phyloP scores from a whole-genome alignment of 2,113 vertebrate genomes.

The Tragelaphus imberbis region DNA sequence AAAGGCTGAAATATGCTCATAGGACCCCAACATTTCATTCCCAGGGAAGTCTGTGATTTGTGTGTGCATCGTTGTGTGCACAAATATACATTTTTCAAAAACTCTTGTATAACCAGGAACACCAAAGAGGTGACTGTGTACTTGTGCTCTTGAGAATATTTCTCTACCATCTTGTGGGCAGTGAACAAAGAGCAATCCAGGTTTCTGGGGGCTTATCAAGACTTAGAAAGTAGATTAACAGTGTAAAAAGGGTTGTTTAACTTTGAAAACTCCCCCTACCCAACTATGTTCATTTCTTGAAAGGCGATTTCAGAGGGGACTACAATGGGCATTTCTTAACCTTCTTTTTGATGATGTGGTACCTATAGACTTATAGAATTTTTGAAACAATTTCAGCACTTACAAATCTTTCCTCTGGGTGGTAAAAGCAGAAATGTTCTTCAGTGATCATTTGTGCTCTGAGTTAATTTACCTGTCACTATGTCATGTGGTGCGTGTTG shows the following conservation, averaged over 20 bases:
- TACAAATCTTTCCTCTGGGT: neutral
- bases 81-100: neutral
- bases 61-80: neutral
- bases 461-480: neutral
- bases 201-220: neutral
- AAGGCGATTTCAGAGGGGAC: slow-evolving; percentile 13
- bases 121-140: rapidly evolving
- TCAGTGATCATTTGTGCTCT: neutral
- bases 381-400: neutral
- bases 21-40: neutral
- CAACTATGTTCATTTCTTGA: neutral
- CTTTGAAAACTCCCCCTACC: neutral
- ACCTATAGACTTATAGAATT: neutral
- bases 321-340: neutral
- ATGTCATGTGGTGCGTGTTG: neutral
- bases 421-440: neutral
- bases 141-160: neutral
- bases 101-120: neutral
- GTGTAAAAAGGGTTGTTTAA: neutral
- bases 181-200: neutral
- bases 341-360: neutral
- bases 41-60: neutral
- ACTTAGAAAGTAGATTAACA: neutral
- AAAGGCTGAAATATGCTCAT: slow-evolving; percentile 14
- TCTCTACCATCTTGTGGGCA: neutral